Evolutionary conservation across 2,113 vertebrate genomes (phyloP).

Genomic region (Pluvialis apricaria): DNA sequence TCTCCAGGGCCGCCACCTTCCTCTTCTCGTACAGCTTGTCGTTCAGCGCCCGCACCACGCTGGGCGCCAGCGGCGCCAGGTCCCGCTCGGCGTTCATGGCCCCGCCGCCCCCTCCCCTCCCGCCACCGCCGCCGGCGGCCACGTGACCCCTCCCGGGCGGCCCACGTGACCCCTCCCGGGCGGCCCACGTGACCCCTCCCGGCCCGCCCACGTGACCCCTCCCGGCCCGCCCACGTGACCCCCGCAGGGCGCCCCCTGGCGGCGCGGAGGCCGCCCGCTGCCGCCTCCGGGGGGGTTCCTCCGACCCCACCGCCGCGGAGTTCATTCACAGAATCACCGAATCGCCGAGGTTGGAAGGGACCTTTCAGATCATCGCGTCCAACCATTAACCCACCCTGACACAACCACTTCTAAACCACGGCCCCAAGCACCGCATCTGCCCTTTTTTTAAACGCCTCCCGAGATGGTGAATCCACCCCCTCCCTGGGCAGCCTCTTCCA

Average conservation of each 20-base stretch:
- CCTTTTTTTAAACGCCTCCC: no score
- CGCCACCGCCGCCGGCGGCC: not conserved
- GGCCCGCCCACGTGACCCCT: no score
- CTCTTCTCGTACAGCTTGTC: conserved; percentile 97
- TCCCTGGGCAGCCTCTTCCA: no score
- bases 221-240: not conserved
- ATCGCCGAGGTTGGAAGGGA: no score
- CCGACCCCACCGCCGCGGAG: not conserved
- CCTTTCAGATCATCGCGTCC: no score
- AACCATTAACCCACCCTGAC: no score
- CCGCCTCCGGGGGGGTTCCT: not conserved
- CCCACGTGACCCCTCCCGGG: not conserved
- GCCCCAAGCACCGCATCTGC: no score
- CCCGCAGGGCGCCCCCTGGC: not conserved
- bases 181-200: not conserved
- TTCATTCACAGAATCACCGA: no score
- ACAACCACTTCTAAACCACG: no score
- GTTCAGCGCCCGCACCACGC: conserved; percentile 91
- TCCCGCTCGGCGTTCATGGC: conserved; percentile 93
- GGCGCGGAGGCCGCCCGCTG: not conserved
- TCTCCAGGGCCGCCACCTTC: conserved; percentile 94
- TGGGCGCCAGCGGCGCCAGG: conserved; percentile 89
- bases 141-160: not conserved
- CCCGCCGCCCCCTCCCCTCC: not conserved
- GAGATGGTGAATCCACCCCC: no score